phyloP scores from a whole-genome alignment of 2,888 invertebrate genomes.

The Nematopogon swammerdamellus region DNA sequence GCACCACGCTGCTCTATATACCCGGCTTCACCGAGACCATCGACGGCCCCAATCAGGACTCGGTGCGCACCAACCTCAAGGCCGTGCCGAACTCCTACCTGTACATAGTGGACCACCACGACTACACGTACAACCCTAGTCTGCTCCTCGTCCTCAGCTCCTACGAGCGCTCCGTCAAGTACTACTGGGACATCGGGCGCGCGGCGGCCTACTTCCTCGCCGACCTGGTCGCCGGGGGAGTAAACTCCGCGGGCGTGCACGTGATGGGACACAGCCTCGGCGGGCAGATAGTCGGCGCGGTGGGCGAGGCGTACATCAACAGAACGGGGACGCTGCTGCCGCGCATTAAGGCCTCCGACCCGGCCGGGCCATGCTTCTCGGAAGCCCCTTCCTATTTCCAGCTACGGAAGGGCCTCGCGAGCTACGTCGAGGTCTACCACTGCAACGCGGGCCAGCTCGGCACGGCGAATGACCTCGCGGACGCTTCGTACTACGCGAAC shows the following conservation, averaged over 20 bases:
- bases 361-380: conserved; percentile 46
- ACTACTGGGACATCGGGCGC: conserved; percentile 30
- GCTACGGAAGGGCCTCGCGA: conserved; percentile 50
- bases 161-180: conserved; percentile 36
- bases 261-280: conserved; percentile 43
- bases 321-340: conserved; percentile 31
- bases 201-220: conserved; percentile 32
- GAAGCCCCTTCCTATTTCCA: conserved; percentile 38
- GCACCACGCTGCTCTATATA: background rate
- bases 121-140: conserved; percentile 32
- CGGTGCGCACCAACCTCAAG: conserved; percentile 33
- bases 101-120: conserved; percentile 39
- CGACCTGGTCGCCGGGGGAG: conserved; percentile 24
- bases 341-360: conserved; percentile 39
- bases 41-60: conserved; percentile 29
- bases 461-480: conserved; percentile 47
- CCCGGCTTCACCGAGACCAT: conserved; percentile 17
- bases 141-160: conserved; percentile 29
- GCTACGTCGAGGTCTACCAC: too few relatives aligned
- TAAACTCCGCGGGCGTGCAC: conserved; percentile 33
- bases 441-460: too few relatives aligned
- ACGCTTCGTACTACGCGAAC: conserved; percentile 58
- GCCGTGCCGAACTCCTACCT: conserved; percentile 32
- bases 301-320: conserved; percentile 26
- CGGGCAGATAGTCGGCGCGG: conserved; percentile 34